Evolutionary conservation across 2,888 invertebrate genomes (phyloP), one percentile per base, ranked within the genome.

Genomic region (Amiota communis): DNA sequence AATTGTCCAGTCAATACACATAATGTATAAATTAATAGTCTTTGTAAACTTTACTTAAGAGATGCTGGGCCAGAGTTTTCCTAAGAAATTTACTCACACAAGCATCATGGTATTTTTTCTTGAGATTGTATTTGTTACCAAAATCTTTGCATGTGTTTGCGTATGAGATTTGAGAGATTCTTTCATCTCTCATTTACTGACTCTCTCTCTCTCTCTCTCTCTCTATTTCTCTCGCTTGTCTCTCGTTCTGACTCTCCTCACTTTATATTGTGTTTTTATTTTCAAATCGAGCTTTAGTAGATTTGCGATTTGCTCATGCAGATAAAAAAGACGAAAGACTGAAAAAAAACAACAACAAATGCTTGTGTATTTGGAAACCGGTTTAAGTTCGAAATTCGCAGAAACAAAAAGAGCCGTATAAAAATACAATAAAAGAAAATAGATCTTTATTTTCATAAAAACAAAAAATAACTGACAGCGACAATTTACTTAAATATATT

Each of bases 321-420:
- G 65, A 65, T 65, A 65, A 65, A 65, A n/a, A n/a, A 48, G 65
- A 65, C 49, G 49, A 65, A 59, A 59, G n/a, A 15, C 17, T 1
- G 23, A 17, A 17, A 17, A 17, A 6, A 17, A 36, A 36, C 36
- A 36, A 36, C 36, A 36, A 59, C 59, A 59, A 11, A 20, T 59
- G 59, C 59, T 61, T 56, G 48, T 56, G 71, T 73, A 61, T 78
- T 74, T 77, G 72, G 15, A 77, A 83, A 83, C 82, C 80, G 80
- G 82, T 82, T 83, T 78, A 69, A 71, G 51, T 79, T 77, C 74
- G 76, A 77, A 78, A 77, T 79, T 74, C 70, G 57, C 73, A 73
- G 56, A 67, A 68, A 51, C 15, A 46, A 70, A 65, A 65, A 71
- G 9, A 15, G 47, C 53, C 15, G 48, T 59, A 70, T 20, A 70